These are phyloP conservation scores for Galagoides demidoff DNA, from an alignment of 2,797 vertebrate genomes.

Conservation along the genomic window DNA sequence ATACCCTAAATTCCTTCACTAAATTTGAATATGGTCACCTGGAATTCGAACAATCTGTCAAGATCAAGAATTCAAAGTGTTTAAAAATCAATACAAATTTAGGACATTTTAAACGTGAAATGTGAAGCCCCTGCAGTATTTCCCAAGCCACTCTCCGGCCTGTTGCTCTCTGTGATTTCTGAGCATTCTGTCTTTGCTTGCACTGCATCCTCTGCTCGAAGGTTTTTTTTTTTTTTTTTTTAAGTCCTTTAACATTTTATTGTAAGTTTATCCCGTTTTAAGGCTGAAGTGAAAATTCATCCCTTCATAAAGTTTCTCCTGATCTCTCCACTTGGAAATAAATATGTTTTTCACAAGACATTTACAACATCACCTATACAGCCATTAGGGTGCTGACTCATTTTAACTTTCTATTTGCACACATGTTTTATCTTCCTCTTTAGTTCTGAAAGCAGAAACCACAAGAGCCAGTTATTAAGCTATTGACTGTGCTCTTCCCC, in stretches of 20 bases:
- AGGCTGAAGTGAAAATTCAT: background rate
- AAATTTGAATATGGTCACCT: constrained; percentile 27
- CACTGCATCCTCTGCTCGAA: background rate
- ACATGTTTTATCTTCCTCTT: background rate
- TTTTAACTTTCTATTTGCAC: constrained; percentile 38
- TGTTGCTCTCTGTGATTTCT: constrained; percentile 9
- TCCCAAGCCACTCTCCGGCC: background rate
- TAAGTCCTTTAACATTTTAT: background rate
- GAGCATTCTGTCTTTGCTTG: background rate
- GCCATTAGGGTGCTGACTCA: background rate
- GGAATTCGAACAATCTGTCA: constrained; percentile 9
- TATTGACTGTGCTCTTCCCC: background rate
- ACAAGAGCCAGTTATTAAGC: background rate
- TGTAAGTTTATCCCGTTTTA: constrained; percentile 3
- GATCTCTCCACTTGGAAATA: background rate
- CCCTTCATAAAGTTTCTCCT: background rate
- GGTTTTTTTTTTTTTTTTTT: background rate
- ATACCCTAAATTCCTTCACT: background rate
- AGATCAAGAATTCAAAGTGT: constrained; percentile 9
- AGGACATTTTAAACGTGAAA: constrained; percentile 18
- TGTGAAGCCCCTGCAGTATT: background rate
- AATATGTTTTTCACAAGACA: background rate
- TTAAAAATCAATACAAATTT: background rate
- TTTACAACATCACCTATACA: background rate
- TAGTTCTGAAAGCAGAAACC: background rate